These are phyloP conservation scores for Patella ulyssiponensis DNA, from an alignment of 2,888 invertebrate genomes.

Conservation along the genomic window DNA sequence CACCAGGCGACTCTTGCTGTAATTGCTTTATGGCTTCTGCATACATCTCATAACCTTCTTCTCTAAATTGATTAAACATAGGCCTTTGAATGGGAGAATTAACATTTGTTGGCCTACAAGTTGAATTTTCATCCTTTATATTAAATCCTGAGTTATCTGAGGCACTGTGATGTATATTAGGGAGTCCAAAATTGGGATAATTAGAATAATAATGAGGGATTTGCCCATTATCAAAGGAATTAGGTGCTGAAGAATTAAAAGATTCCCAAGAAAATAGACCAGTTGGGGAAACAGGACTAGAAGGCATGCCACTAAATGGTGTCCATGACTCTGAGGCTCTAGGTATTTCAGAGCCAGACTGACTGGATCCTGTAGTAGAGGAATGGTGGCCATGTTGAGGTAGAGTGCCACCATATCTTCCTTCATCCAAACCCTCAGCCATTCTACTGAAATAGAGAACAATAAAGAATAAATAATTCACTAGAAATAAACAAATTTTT, in stretches of 20 bases:
- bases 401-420: background rate
- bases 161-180: conserved; percentile 10
- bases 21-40: conserved; percentile 50
- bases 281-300: conserved; percentile 36
- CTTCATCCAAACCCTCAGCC: conserved; percentile 7
- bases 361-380: background rate
- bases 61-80: conserved; percentile 25
- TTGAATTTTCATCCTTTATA: background rate
- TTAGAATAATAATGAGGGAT: conserved; percentile 6
- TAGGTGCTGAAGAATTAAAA: conserved; percentile 23
- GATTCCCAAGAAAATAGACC: conserved; percentile 34
- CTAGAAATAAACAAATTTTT: no score
- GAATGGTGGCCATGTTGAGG: background rate
- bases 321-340: conserved; percentile 50
- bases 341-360: background rate
- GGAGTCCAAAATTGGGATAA: conserved; percentile 3
- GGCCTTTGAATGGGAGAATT: background rate
- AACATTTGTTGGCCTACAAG: background rate
- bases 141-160: conserved; percentile 16
- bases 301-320: conserved; percentile 59
- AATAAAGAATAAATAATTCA: no score
- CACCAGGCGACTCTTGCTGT: conserved; percentile 35
- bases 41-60: conserved; percentile 54
- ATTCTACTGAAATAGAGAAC: background rate
- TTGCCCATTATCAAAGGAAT: background rate